A percentile compares a stretch with the other conserved stretches of the same genome.
Evolutionary conservation across 2,797 vertebrate genomes (phyloP).

Genomic region (Melanotaenia parkinsoni): DNA sequence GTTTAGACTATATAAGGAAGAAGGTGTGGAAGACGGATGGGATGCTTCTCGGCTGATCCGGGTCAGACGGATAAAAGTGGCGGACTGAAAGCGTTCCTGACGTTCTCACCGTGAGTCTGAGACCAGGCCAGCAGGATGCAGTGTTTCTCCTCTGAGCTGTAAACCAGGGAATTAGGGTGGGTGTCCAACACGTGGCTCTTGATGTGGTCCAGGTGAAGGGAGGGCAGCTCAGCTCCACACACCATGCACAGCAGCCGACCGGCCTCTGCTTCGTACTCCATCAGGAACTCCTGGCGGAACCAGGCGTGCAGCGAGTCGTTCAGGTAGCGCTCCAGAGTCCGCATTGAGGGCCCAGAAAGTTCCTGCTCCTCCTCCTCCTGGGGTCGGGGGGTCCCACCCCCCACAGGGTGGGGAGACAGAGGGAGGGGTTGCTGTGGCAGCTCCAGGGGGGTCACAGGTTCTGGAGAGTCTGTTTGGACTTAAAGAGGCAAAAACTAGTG

Average conservation of each 20-base stretch:
- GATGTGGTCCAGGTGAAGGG: slow-evolving; percentile 91
- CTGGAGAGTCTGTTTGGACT: slow-evolving; percentile 52
- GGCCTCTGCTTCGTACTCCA: slow-evolving; percentile 91
- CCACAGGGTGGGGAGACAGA: slow-evolving; percentile 47
- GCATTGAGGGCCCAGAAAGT: slow-evolving; percentile 65
- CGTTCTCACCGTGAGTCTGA: slow-evolving; percentile 76
- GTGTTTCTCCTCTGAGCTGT: slow-evolving; percentile 88
- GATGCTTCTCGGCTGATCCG: too few species aligned
- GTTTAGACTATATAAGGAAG: too few species aligned
- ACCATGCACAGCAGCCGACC: slow-evolving; percentile 91
- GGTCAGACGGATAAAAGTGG: too few species aligned
- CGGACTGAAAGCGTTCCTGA: too few species aligned
- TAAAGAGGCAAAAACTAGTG: too few species aligned
- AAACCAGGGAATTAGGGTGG: slow-evolving; percentile 89
- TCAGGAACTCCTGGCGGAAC: slow-evolving; percentile 93
- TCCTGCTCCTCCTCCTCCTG: slow-evolving; percentile 60
- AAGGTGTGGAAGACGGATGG: too few species aligned
- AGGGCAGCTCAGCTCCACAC: slow-evolving; percentile 87
- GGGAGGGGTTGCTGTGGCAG: slow-evolving; percentile 38
- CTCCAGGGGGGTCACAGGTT: slow-evolving; percentile 50
- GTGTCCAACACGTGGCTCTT: slow-evolving; percentile 89
- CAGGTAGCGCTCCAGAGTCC: slow-evolving; percentile 88
- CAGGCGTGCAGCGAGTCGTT: slow-evolving; percentile 92
- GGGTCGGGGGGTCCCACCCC: slow-evolving; percentile 31
- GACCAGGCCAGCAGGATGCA: slow-evolving; percentile 91